phyloP scores from a whole-genome alignment of 2,113 vertebrate genomes.

The Lepus americanus region DNA sequence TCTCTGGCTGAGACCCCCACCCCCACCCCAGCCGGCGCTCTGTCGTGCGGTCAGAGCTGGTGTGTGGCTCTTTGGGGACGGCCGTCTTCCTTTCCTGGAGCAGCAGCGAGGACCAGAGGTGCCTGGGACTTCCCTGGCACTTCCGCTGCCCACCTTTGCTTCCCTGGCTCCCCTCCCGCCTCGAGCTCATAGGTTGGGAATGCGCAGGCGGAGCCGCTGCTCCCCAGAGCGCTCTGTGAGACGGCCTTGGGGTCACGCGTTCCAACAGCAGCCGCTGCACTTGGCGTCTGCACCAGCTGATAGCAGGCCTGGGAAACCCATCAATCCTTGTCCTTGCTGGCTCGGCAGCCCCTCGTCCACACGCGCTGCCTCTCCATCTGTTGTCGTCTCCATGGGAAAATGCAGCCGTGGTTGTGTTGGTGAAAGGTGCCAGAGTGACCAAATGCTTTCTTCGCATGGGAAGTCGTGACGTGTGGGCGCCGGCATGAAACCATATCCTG shows the following conservation, averaged over 20 bases:
- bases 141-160: not conserved
- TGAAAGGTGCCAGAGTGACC: slow-evolving; percentile 59
- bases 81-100: not conserved
- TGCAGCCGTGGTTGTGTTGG: slow-evolving; percentile 60
- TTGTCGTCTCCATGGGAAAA: slow-evolving; percentile 26
- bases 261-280: not conserved
- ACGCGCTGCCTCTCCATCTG: not conserved
- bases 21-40: not conserved
- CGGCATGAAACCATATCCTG: slow-evolving; percentile 60
- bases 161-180: slow-evolving; percentile 51
- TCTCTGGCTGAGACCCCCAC: not conserved
- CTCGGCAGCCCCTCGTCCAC: not conserved
- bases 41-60: not conserved
- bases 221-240: not conserved
- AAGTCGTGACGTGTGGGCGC: slow-evolving; percentile 21
- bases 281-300: slow-evolving; percentile 32
- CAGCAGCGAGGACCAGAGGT: not conserved
- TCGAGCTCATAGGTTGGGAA: slow-evolving; percentile 62
- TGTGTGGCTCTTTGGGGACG: not conserved
- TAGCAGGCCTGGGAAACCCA: slow-evolving; percentile 56
- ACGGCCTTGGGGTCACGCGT: not conserved
- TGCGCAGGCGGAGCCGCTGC: not conserved
- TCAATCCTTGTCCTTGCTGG: not conserved
- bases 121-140: not conserved
- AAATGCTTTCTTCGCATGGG: slow-evolving; percentile 57